Base-by-base conservation (phyloP, 2,113 vertebrate genomes). In the Corynorhinus townsendii region DNA sequence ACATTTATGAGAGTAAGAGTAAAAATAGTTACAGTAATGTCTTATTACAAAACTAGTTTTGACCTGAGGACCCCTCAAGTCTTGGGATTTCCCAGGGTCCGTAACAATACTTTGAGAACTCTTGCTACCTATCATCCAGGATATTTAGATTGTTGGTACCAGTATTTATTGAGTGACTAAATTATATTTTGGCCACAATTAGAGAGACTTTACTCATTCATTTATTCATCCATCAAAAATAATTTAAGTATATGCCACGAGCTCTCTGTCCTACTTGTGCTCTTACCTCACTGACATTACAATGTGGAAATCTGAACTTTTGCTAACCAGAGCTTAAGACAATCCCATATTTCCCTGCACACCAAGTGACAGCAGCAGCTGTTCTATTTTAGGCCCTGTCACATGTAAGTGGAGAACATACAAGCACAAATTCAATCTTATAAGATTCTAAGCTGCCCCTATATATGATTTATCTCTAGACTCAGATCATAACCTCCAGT, bases 311-410 rank as follows among this genome's bases (percentile, higher is more conserved):
- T 81, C 3, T 75, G n/a, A 83, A 93, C 49, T 76, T 47, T 59
- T 79, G 16, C 56, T 56, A 91, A 66, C 52, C 81, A 92, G 49
- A 93, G 38, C 20, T 93, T 81, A 84, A 89, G 73, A 89, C 45
- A 94, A 93, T 77, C 28, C 33, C 28, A 0, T 33, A 26, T 86
- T 69, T 89, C 49, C 85, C 24, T 93, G n/a, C 38, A 94, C 22
- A 88, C 71, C 95, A 35, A 87, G 7, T 88, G 89, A 90, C 47
- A 93, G 64, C n/a, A 93, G 87, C 30, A 92, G 56, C 45, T 87
- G 38, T 87, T 97, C 84, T 94, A 92, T 90, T 94, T 95, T 88
- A 95, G 84, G 35, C 35, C 35, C 79, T 54, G 16, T 83, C 43
- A 93, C 33, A 89, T 83, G 68, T 81, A 86, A 94, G 30, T 68